Base-by-base conservation (phyloP, 23 tunicate species). In the Halocynthia roretzi region DNA sequence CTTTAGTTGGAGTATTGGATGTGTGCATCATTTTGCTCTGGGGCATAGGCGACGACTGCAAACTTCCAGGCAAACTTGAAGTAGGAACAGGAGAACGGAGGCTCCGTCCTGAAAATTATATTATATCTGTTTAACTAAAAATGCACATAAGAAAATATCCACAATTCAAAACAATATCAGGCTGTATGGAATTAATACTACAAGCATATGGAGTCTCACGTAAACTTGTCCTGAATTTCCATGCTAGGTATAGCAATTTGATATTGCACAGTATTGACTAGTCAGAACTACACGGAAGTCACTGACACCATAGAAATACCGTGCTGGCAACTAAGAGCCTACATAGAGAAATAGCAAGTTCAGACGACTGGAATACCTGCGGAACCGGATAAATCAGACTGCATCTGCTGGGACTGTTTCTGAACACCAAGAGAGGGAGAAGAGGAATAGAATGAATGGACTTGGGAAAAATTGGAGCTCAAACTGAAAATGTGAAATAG, bases 1-100 rank as follows among this genome's bases (percentile, higher is more conserved):
- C 93, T 71, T 87, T 87, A 9, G 85, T 77, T 5, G 93, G 93
- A 10, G 93, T 87, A 10, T 66, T 81, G 76, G 93, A n/a, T 60
- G 10, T 65, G 22, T 65, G 70, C 70, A 65, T 65, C 70, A 65
- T 65, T 65, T 11, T 65, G 19, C 71, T 81, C 48, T 73, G 90
- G 8, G 93, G 80, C 80, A 72, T 87, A 7, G 85, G 93, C 5
- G 86, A 75, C 7, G 71, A 71, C 53, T 83, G 87, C 52, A 83
- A 40, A 57, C 87, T 83, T 10, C 80, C 80, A 12, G 81, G 81
- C 49, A 83, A 68, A 66, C 81, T 83, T 0, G 87, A 76, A 8
- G 80, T 31, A 5, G 93, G 83, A 49, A 77, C 83, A 8, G 93
- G 93, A n/a, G 93, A 87, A 56, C 85, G 72, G 61, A 87, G 54